Evolutionary conservation across 2,113 vertebrate species (phyloP).

Genomic region (Lagopus leucura): DNA sequence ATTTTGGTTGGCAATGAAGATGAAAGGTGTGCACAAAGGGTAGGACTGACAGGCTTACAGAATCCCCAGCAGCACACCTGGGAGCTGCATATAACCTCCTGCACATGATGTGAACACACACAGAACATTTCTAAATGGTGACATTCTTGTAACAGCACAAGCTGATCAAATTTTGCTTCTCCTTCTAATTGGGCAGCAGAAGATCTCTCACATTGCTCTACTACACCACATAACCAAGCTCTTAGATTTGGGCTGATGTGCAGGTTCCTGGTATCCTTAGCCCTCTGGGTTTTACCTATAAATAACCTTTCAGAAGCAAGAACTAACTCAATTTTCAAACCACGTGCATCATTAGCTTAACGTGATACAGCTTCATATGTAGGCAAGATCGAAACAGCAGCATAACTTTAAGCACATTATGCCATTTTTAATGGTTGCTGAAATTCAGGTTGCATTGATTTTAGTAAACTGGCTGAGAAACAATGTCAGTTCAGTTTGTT

Average conservation of each 20-base stretch:
- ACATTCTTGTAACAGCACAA: not conserved
- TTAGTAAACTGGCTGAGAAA: not conserved
- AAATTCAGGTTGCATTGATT: not conserved
- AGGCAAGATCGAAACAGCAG: not conserved
- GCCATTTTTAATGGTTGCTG: not conserved
- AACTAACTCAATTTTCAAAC: not conserved
- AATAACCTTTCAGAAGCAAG: not conserved
- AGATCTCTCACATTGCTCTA: not conserved
- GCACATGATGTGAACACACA: not conserved
- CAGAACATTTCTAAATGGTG: not conserved
- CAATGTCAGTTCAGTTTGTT: not conserved
- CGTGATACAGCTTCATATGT: not conserved
- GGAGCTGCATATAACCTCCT: not conserved
- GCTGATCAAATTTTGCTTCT: not conserved
- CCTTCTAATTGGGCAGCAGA: not conserved
- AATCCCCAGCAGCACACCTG: not conserved
- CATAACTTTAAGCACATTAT: not conserved
- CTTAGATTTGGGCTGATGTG: not conserved
- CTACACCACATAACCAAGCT: not conserved
- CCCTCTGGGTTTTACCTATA: not conserved
- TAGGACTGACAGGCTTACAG: not conserved
- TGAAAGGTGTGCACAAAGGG: not conserved
- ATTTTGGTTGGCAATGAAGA: not conserved
- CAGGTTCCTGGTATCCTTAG: not conserved
- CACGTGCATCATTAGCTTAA: not conserved